A percentile compares a stretch with the other conserved stretches of the same genome.
Conservation (phyloP, 2,113 vertebrate species). For the Carollia perspicillata region DNA sequence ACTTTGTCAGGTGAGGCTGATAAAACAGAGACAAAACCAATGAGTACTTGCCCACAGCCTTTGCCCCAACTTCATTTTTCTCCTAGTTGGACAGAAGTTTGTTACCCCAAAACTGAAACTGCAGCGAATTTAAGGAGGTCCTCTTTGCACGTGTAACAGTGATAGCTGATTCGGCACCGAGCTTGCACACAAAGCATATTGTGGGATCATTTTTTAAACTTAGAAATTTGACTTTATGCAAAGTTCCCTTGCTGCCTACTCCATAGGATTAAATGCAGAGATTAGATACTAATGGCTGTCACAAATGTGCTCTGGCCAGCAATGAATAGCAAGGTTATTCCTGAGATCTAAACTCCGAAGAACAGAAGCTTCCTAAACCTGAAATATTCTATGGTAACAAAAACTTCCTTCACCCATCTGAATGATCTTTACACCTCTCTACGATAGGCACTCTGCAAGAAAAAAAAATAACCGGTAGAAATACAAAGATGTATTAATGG, state of each 20-base stretch:
- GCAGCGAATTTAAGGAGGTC: neutral
- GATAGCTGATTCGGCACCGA: neutral
- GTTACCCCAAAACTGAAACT: neutral
- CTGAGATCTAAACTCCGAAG: neutral
- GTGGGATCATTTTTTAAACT: neutral
- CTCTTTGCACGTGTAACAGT: neutral
- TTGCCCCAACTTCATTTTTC: neutral
- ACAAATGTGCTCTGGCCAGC: neutral
- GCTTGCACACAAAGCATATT: neutral
- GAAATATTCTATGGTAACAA: neutral
- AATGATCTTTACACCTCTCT: neutral
- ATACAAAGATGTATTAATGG: constrained; percentile 8
- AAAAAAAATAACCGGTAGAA: neutral
- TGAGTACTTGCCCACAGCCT: neutral
- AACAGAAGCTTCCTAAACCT: neutral
- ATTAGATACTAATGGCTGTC: neutral
- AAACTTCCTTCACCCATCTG: neutral
- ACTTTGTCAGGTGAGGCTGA: too few relatives aligned
- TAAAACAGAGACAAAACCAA: neutral
- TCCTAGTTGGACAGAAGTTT: neutral
- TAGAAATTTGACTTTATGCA: neutral
- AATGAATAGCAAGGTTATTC: neutral
- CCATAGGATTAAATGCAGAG: neutral
- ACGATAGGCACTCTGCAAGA: neutral
- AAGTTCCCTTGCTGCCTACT: neutral